Percentiles rank a stretch among this genome's conserved stretches.
phyloP scores from a whole-genome alignment of 2,888 invertebrate species.

The Liopterus haemorrhoidalis region DNA sequence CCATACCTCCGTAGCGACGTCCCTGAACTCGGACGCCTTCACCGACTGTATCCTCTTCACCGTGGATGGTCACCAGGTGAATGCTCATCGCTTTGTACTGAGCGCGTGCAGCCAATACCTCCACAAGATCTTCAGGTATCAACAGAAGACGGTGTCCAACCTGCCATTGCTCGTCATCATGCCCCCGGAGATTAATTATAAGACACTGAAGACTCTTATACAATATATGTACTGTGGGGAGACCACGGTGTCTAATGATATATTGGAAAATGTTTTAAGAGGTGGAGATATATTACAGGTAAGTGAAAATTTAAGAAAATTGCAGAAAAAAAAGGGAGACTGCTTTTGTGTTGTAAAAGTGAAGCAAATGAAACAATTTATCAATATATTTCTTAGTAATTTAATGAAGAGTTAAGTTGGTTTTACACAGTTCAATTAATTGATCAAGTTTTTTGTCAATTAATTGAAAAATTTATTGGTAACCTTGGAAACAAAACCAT shows the following conservation, averaged over 20 bases:
- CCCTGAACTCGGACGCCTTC: constrained; percentile 68
- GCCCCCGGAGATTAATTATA: constrained; percentile 74
- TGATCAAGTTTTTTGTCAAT: no score
- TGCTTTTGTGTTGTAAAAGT: no score
- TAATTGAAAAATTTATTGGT: no score
- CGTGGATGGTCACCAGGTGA: constrained; percentile 71
- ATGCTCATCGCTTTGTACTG: constrained; percentile 78
- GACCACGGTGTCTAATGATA: constrained; percentile 80
- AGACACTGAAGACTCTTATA: constrained; percentile 72
- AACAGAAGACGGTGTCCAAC: constrained; percentile 35
- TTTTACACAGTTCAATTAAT: no score
- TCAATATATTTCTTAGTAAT: no score
- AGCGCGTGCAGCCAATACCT: constrained; percentile 72
- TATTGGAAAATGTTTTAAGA: constrained; percentile 70
- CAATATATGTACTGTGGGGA: constrained; percentile 80
- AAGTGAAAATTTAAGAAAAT: constrained; percentile 33
- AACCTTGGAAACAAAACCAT: no score
- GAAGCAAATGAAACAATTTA: no score
- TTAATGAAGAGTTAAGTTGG: no score
- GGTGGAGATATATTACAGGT: constrained; percentile 79
- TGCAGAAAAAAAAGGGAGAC: constrained; percentile 10
- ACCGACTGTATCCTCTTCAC: constrained; percentile 78
- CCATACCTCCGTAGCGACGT: constrained; percentile 72
- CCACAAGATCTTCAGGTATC: constrained; percentile 50
- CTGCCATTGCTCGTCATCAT: constrained; percentile 61